Base-by-base conservation (phyloP, 2,888 invertebrate species). In the Clanis bilineata region DNA sequence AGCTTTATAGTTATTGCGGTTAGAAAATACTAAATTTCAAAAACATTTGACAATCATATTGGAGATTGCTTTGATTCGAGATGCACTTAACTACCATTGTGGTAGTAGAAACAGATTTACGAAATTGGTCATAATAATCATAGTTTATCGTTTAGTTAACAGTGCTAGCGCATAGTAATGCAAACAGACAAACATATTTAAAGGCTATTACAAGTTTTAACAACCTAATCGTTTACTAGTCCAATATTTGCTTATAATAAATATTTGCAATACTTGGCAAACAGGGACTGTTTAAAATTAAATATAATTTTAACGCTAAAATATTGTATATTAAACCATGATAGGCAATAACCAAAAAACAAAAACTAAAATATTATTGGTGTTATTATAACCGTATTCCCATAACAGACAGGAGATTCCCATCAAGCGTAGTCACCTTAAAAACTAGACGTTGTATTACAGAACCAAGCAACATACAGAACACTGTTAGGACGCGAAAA, bases 401-500 rank as follows among this genome's bases (percentile, higher is more conserved):
- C n/a, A n/a, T n/a, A n/a, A n/a, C n/a, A n/a, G n/a, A n/a, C n/a
- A n/a, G n/a, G n/a, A n/a, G n/a, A n/a, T n/a, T n/a, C n/a, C n/a
- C 12, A 36, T 3, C 36, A 36, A 36, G 7, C 4, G 7, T 10
- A 2, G 36, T 10, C 3, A 36, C 10, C 10, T 36, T 36, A 10
- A 36, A 36, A 9, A 10, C 36, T 6, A 25, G 3, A 36, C 36
- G 3, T 12, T 12, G 36, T 36, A 36, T 10, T 2, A 12, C 5
- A 36, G 6, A 7, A 32, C 9, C 18, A 3, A 28, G 7, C n/a
- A 10, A 45, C 23, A 5, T 51, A 51, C 9, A 57, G 10, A 56
- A 47, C 64, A 66, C 68, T 62, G 65, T 65, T 64, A 56, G 57
- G 55, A 43, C 55, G 58, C 54, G 65, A 60, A 39, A 55, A 64